Evolutionary conservation across 1,140 invertebrate species (phyloP), one percentile per base, ranked within the genome.

Genomic region (Penaeus vannamei): DNA sequence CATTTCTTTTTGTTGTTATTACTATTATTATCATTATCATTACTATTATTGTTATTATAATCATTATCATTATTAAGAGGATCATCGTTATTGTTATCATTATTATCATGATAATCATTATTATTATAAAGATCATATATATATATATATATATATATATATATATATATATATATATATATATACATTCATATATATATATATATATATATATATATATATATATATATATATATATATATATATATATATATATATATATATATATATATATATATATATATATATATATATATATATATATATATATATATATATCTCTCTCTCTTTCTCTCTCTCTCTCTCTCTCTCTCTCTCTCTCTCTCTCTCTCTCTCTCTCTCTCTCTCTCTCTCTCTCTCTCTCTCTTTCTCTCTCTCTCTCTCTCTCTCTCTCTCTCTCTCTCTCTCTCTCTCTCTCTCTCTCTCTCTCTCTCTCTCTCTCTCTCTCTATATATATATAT

Each of bases 301-400:
- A n/a, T 14, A n/a, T 29, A n/a, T 19, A 8, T 32, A 0, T 32
- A 3, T 72, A 23, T 2, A 8, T 29, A n/a, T n/a, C n/a, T n/a
- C n/a, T n/a, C n/a, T n/a, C n/a, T n/a, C n/a, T n/a, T n/a, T n/a
- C n/a, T n/a, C n/a, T n/a, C n/a, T n/a, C n/a, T n/a, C n/a, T n/a
- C n/a, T n/a, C 66, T 69, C 66, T 69, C 66, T 69, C 66, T 69
- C 66, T 69, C 66, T 69, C 66, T 69, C 66, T 69, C 66, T 69
- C 66, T 69, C 66, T 69, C 66, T 69, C 66, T 69, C 66, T 69
- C 66, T 64, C 62, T 64, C 62, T 64, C 62, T 64, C 62, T 64
- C 62, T 64, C 1, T 64, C 1, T 22, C 29, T 10, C 29, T 29
- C 22, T 29, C 29, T 10, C 10, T 29, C 10, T 69, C 66, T 3